phyloP scores from a whole-genome alignment of 1,140 invertebrate species.

The Acyrthosiphon pisum region DNA sequence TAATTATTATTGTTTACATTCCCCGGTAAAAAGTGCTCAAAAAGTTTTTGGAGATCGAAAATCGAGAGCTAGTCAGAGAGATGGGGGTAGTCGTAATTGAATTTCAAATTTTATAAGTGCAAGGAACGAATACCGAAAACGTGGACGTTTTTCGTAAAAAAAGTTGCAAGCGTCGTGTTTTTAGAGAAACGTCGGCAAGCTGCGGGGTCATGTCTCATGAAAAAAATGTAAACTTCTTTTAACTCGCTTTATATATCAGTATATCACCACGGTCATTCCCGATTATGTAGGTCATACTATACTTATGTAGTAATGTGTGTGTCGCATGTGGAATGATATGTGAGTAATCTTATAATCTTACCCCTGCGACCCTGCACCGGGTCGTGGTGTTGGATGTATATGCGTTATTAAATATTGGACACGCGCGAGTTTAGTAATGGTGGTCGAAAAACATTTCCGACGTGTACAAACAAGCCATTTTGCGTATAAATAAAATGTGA shows the following conservation, averaged over 20 bases:
- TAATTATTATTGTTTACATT: background rate
- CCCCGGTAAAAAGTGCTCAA: background rate
- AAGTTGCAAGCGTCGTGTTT: background rate
- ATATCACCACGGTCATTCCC: background rate
- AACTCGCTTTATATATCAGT: background rate
- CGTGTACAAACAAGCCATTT: background rate
- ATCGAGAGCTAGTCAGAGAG: background rate
- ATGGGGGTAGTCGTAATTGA: background rate
- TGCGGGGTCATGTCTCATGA: background rate
- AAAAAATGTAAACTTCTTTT: background rate
- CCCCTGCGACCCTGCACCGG: no score
- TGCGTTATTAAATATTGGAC: background rate
- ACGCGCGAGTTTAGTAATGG: background rate
- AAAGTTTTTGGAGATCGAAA: background rate
- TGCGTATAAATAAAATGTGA: background rate
- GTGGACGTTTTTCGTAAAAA: background rate
- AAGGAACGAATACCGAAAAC: no score
- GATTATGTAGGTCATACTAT: background rate
- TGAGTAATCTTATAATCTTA: background rate
- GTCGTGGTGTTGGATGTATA: background rate
- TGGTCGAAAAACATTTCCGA: slow-evolving; percentile 4
- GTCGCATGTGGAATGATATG: background rate
- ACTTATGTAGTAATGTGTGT: background rate
- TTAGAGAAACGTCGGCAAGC: background rate
- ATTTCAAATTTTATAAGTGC: background rate